These are phyloP conservation scores for Rhinoraja longicauda DNA, from an alignment of 2,797 vertebrate species.

Conservation along the genomic window DNA sequence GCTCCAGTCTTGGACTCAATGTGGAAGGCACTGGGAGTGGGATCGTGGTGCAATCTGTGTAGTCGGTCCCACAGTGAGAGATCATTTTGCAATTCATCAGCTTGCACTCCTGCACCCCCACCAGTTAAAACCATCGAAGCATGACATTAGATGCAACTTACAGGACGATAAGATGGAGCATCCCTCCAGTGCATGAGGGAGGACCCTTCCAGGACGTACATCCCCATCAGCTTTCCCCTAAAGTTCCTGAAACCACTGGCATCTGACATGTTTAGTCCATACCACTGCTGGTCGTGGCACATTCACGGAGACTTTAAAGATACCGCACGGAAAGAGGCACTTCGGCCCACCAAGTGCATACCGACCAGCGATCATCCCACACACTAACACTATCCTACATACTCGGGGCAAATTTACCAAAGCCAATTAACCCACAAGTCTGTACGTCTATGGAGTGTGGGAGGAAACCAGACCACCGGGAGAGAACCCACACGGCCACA, in stretches of 20 bases:
- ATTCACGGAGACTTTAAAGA: not conserved
- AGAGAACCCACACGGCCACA: too few relatives aligned
- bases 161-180: too few relatives aligned
- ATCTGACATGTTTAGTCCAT: not conserved
- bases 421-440: too few relatives aligned
- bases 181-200: not conserved
- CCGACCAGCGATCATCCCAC: too few relatives aligned
- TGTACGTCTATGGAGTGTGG: too few relatives aligned
- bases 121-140: not conserved
- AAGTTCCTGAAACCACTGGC: not conserved
- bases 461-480: too few relatives aligned
- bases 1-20: not conserved
- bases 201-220: not conserved
- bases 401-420: too few relatives aligned
- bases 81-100: not conserved
- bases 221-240: not conserved
- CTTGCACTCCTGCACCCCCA: not conserved
- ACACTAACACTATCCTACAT: too few relatives aligned
- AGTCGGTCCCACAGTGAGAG: not conserved
- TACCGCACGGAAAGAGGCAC: too few relatives aligned
- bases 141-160: not conserved
- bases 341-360: too few relatives aligned
- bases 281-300: not conserved
- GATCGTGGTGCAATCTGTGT: not conserved
- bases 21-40: not conserved